Percentiles rank a stretch among this genome's conserved stretches.
Conservation (phyloP, 92 coral and sea anemone species). For the Parazoanthus atlanticus region DNA sequence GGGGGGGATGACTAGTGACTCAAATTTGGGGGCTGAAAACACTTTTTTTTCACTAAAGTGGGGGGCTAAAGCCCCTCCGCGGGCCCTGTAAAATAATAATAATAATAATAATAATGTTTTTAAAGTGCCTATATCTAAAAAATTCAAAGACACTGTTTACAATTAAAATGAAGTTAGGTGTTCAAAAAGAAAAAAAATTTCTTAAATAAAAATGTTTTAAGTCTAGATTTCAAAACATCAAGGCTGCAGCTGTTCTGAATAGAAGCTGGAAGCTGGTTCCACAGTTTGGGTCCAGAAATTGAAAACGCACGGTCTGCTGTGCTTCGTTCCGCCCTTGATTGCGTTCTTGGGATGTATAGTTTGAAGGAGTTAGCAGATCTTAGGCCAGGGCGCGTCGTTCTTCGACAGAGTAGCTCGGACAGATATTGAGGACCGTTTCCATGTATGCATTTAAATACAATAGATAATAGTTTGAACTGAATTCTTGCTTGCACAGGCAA, state of each 20-base stretch:
- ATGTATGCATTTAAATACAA: neutral
- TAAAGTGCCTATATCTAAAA: too few relatives aligned
- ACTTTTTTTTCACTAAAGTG: neutral
- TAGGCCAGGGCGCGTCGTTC: conserved; percentile 6
- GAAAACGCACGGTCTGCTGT: neutral
- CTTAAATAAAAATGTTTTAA: too few relatives aligned
- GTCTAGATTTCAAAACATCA: neutral
- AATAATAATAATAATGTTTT: too few relatives aligned
- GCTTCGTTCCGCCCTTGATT: neutral
- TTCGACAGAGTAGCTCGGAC: neutral
- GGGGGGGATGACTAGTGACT: too few relatives aligned
- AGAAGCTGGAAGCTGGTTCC: neutral
- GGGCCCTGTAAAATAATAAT: too few relatives aligned
- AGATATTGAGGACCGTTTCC: neutral
- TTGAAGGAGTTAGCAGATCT: neutral
- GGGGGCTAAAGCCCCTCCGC: too few relatives aligned
- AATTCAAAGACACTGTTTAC: too few relatives aligned
- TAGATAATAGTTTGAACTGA: neutral
- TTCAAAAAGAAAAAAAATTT: too few relatives aligned
- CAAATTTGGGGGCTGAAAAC: too few relatives aligned
- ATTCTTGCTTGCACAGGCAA: conserved; percentile 1
- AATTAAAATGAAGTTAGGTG: too few relatives aligned
- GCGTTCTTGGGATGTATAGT: neutral
- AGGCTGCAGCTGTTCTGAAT: neutral
- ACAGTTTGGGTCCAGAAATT: neutral